Conservation (phyloP, 2,113 vertebrate genomes). For the Podilymbus podiceps region DNA sequence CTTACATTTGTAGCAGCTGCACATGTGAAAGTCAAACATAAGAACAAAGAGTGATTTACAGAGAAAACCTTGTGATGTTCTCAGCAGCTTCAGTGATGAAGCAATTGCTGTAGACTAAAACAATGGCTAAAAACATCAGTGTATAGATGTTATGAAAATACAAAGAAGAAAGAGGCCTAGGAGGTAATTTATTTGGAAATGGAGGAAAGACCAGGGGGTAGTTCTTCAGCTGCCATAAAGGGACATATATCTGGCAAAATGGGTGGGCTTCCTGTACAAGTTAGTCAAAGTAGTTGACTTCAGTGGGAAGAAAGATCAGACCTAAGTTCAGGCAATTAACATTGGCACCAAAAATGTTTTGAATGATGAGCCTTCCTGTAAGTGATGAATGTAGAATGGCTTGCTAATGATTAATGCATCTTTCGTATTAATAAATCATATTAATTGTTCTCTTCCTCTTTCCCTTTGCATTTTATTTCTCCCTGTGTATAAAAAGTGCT, state of each 20-base stretch:
- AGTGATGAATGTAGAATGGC: constrained; percentile 26
- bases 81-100: not conserved
- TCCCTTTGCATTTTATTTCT: not conserved
- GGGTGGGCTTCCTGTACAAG: not conserved
- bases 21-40: not conserved
- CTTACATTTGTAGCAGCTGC: not conserved
- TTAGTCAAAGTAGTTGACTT: not conserved
- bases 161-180: not conserved
- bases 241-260: not conserved
- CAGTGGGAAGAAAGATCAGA: not conserved
- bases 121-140: not conserved
- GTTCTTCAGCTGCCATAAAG: not conserved
- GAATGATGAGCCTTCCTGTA: constrained; percentile 47
- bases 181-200: not conserved
- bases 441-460: constrained; percentile 36
- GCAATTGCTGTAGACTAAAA: not conserved
- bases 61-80: not conserved
- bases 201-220: not conserved
- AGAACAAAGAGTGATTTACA: not conserved
- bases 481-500: not conserved
- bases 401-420: constrained; percentile 60
- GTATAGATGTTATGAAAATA: not conserved
- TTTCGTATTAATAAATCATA: constrained; percentile 59
- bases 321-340: constrained; percentile 24
- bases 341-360: not conserved